Evolutionary conservation across 37 sponge, comb jelly and placozoan species (phyloP), one percentile per base, ranked within the genome.

Genomic region (Diacarnus erythraeanus): DNA sequence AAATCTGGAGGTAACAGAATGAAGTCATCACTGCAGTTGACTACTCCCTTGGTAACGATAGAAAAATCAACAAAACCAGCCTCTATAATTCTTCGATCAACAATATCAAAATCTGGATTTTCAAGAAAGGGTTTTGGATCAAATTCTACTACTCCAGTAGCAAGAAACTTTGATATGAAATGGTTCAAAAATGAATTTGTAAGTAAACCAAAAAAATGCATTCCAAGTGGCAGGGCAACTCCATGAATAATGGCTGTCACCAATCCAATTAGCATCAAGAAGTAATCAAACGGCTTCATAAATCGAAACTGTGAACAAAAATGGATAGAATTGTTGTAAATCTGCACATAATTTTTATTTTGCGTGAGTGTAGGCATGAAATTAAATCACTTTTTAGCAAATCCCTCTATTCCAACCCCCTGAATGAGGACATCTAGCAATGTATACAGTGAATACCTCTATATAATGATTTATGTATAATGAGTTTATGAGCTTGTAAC

Each of bases 121-220:
- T 26, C 59, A 57, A 81, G 26, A 58, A 65, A 69, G 3, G 56
- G 39, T 18, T 43, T 36, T 2, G 83, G 83, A 51, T 74, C 57
- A 64, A 83, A 75, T 27, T n/a, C 22, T 54, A 75, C 25, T 47
- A 75, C 76, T 12, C 26, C 25, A n/a, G 60, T 64, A 22, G 68
- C 79, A 9, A 78, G 68, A 35, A 67, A 68, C 44, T 25, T 47
- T n/a, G 79, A 78, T 44, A 68, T 43, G 51, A 63, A 78, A 22
- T 78, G 79, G 60, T 80, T 80, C 60, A 79, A 59, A 36, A 78
- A 86, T 30, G 72, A 34, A 34, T 86, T 86, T 42, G 80, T 76
- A 27, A 81, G 75, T 18, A 72, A 31, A 61, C 87, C 87, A 59
- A 87, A 87, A 18, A 77, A 41, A 57, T 69, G n/a, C 87, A 87